Conservation (phyloP, 2,797 vertebrate species). For the Poeciliopsis presidionis region DNA sequence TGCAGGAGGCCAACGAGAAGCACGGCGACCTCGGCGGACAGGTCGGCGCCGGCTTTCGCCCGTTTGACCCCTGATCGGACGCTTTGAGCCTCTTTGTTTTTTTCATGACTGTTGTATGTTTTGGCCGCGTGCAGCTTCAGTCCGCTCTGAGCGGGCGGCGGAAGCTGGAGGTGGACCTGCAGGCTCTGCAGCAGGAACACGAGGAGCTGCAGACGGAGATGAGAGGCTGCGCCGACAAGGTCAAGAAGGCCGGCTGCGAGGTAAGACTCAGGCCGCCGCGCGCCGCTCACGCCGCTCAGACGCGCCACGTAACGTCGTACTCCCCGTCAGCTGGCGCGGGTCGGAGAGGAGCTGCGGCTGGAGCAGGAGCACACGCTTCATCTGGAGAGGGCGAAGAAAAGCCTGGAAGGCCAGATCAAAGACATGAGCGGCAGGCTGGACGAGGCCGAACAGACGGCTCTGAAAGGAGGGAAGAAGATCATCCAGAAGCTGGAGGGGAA, state of each 20-base stretch:
- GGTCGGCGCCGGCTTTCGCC: conserved; percentile 49
- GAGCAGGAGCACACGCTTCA: conserved; percentile 85
- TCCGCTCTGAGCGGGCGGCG: conserved; percentile 79
- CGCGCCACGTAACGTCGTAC: too few relatives aligned
- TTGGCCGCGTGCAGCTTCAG: conserved; percentile 76
- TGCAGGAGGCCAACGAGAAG: conserved; percentile 79
- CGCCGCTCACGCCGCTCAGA: too few relatives aligned
- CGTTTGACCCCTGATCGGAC: too few relatives aligned
- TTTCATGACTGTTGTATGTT: background rate
- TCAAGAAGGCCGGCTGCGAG: conserved; percentile 84
- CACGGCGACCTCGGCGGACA: conserved; percentile 81
- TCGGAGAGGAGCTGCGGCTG: conserved; percentile 83
- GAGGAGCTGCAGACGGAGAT: conserved; percentile 82
- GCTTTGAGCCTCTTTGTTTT: background rate
- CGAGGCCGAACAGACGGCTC: conserved; percentile 83
- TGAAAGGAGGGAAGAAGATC: conserved; percentile 86
- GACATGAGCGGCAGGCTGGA: conserved; percentile 82
- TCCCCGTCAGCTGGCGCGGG: conserved; percentile 70
- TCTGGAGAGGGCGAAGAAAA: conserved; percentile 84
- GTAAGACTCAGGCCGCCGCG: conserved; percentile 54
- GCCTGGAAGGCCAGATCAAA: conserved; percentile 82
- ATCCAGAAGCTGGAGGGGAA: conserved; percentile 86
- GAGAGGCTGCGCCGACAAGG: conserved; percentile 78
- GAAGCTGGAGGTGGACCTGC: conserved; percentile 87
- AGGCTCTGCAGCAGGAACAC: conserved; percentile 82